Percentiles rank a stretch among this genome's conserved stretches.
Conservation (phyloP, 1,140 invertebrate species). For the Tetraneura akinire region DNA sequence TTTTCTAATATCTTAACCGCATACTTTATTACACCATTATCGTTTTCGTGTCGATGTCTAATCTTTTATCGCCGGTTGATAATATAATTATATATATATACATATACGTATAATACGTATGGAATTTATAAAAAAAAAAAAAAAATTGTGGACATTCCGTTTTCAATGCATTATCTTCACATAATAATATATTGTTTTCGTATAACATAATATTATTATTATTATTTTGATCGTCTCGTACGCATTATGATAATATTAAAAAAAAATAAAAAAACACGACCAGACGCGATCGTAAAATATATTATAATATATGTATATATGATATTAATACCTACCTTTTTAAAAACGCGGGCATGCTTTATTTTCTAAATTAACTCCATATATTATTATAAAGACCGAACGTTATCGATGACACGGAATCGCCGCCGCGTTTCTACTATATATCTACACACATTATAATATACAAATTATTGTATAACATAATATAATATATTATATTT, state of each 20-base stretch:
- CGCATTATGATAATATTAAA: no score
- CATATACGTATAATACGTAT: not conserved
- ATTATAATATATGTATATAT: not conserved
- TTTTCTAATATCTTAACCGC: not conserved
- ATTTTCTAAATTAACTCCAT: slow-evolving; percentile 21
- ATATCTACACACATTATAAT: no score
- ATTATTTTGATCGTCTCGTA: no score
- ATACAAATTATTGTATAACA: no score
- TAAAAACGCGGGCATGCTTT: not conserved
- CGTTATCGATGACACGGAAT: slow-evolving; percentile 20
- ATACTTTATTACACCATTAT: slow-evolving; percentile 17
- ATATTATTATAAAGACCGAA: not conserved
- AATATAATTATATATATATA: not conserved
- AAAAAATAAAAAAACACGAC: not conserved
- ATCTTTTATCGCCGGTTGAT: slow-evolving; percentile 1
- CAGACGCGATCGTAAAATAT: not conserved
- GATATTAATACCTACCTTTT: not conserved
- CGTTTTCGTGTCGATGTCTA: slow-evolving; percentile 28
- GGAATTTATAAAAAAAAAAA: no score
- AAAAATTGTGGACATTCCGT: no score
- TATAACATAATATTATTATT: no score
- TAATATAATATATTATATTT: no score
- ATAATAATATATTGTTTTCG: no score
- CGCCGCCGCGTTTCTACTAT: not conserved
- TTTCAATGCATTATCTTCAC: no score